A percentile compares a stretch with the other conserved stretches of the same genome.
phyloP scores from a whole-genome alignment of 2,797 vertebrate species.

The Furcifer pardalis region DNA sequence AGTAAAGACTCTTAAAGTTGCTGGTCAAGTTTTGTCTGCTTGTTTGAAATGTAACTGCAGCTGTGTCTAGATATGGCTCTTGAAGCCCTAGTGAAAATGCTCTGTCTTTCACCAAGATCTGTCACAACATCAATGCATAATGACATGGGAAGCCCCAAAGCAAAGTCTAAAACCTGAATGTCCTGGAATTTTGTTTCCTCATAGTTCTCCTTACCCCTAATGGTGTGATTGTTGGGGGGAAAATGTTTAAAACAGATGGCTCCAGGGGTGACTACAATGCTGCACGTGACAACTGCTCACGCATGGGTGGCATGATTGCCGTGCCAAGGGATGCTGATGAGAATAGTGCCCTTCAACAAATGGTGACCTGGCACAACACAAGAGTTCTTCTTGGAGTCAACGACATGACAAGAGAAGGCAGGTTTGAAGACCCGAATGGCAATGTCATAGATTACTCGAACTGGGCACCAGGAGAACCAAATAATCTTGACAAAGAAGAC shows the following conservation, averaged over 20 bases:
- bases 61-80: not conserved
- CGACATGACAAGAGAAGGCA: not conserved
- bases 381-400: conserved; percentile 18
- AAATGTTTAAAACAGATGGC: conserved; percentile 44
- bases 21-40: not conserved
- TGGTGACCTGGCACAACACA: not conserved
- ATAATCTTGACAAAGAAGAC: conserved; percentile 15
- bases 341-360: not conserved
- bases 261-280: conserved; percentile 43
- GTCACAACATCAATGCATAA: not conserved
- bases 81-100: not conserved
- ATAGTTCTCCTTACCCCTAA: conserved; percentile 41
- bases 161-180: not conserved
- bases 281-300: conserved; percentile 39
- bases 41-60: not conserved
- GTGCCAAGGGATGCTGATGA: conserved; percentile 43
- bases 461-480: conserved; percentile 8
- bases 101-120: not conserved
- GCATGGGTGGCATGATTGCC: conserved; percentile 17
- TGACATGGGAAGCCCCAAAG: not conserved
- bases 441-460: not conserved
- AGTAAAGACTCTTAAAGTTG: not conserved
- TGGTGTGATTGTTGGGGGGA: conserved; percentile 43
- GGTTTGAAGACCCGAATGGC: conserved; percentile 3
- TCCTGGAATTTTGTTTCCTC: conserved; percentile 40